Evolutionary conservation across 2,888 invertebrate genomes (phyloP), one percentile per base, ranked within the genome.

Genomic region (Drosophila nigricruria): DNA sequence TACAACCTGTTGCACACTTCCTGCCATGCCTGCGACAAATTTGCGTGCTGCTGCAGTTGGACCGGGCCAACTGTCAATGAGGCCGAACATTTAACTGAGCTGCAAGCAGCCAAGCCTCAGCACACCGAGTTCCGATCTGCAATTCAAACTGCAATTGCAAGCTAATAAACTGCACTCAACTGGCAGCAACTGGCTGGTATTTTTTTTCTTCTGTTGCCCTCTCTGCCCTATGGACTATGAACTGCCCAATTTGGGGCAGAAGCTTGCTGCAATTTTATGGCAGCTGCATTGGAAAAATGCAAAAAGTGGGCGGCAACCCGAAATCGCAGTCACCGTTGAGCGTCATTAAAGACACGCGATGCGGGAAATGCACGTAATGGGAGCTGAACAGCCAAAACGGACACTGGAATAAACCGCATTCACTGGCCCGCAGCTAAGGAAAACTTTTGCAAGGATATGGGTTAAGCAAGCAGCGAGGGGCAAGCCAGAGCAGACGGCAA

Each of bases 331-430:
- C 77, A 67, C 53, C 67, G 59, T 73, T 53, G 74, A 65, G 77
- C 77, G 74, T 80, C 81, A 80, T 81, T 81, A 81, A 75, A 71
- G 78, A 80, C 82, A 81, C 75, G 80, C 82, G 80, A 82, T 77
- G 78, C 75, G 47, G 57, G 36, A 52, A 69, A 56, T 40, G 60
- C 40, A 65, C 42, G 56, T 34, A 57, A 59, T 70, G 70, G 50
- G 16, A 52, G 57, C 61, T 53, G 58, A 50, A 59, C 70, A 32
- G 40, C 45, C 45, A 47, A 62, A 53, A 20, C 32, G 36, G 50
- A 34, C 54, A 23, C 23, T 42, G 42, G 53, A 14, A 42, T 34
- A 62, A 62, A 43, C n/a, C 57, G 42, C 30, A 56, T 42, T 42
- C 18, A 30, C 0, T 20, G 25, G 12, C 57, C 12, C 18, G n/a